Evolutionary conservation across 2,797 vertebrate species (phyloP).

Genomic region (Scyliorhinus canicula): DNA sequence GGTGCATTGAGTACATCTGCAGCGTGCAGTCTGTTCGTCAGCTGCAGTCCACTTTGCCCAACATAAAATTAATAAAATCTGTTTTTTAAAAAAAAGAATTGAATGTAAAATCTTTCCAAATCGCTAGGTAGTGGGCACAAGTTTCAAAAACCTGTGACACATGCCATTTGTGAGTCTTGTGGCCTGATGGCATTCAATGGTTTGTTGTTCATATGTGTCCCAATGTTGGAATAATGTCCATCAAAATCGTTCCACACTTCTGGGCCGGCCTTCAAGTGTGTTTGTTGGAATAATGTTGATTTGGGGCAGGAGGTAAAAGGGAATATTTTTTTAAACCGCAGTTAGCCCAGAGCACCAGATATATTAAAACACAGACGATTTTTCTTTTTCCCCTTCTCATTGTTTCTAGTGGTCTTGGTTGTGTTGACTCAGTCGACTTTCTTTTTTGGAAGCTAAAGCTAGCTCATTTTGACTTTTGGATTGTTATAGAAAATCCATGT

Average conservation of each 20-base stretch:
- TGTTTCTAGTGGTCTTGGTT: constrained; percentile 72
- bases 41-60: not conserved
- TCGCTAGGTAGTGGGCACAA: not conserved
- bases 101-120: not conserved
- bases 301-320: constrained; percentile 3
- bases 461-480: constrained; percentile 98
- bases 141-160: too few species aligned
- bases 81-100: not conserved
- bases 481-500: constrained; percentile 96
- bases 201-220: not conserved
- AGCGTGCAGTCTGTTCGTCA: not conserved
- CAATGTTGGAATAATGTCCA: not conserved
- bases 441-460: constrained; percentile 89
- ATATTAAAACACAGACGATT: constrained; percentile 43
- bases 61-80: not conserved
- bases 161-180: not conserved
- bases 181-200: not conserved
- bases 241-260: not conserved
- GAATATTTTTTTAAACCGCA: constrained; percentile 15
- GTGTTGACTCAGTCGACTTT: constrained; percentile 91
- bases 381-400: constrained; percentile 49
- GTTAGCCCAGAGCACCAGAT: constrained; percentile 67
- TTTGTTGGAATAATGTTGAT: constrained; percentile 24
- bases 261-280: constrained; percentile 32
- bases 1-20: not conserved